Conservation (phyloP, 2,113 vertebrate species). For the Dicrurus megarhynchus region DNA sequence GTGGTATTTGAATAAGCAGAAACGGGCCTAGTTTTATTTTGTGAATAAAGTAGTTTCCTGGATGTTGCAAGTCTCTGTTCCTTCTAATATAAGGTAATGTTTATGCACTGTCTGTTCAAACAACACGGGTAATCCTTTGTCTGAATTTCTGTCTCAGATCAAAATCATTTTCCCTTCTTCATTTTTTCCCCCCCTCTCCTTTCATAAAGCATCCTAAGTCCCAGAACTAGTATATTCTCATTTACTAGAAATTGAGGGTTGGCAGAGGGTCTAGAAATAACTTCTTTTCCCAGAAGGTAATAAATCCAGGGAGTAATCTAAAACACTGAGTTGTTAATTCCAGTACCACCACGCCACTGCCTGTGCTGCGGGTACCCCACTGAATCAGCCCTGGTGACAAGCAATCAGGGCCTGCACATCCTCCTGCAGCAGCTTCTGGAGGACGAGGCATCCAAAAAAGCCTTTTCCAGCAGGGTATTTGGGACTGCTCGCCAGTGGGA, state of each 20-base stretch:
- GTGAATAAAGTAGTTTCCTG: conserved; percentile 59
- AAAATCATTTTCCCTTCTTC: conserved; percentile 54
- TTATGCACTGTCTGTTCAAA: conserved; percentile 65
- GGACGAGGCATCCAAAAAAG: neutral
- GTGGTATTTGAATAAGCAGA: conserved; percentile 79
- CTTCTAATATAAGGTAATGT: conserved; percentile 22
- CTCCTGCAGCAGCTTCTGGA: neutral
- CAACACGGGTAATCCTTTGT: conserved; percentile 51
- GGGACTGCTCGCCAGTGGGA: neutral
- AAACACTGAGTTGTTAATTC: conserved; percentile 59
- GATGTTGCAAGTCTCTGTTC: conserved; percentile 23
- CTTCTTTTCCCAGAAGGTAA: conserved; percentile 59
- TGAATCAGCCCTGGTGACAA: neutral
- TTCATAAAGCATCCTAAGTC: conserved; percentile 53
- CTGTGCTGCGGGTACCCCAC: neutral
- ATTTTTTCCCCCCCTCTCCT: neutral
- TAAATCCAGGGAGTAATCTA: conserved; percentile 64
- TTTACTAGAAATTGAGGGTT: conserved; percentile 64
- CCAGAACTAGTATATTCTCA: conserved; percentile 62
- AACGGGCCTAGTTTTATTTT: conserved; percentile 68
- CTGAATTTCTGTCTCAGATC: conserved; percentile 64
- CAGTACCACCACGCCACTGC: neutral
- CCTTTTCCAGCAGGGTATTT: neutral
- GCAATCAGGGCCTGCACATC: neutral
- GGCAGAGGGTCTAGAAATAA: conserved; percentile 68